Evolutionary conservation across 2,797 vertebrate genomes (phyloP), one percentile per base, ranked within the genome.

Genomic region (Melanotaenia nigrans): DNA sequence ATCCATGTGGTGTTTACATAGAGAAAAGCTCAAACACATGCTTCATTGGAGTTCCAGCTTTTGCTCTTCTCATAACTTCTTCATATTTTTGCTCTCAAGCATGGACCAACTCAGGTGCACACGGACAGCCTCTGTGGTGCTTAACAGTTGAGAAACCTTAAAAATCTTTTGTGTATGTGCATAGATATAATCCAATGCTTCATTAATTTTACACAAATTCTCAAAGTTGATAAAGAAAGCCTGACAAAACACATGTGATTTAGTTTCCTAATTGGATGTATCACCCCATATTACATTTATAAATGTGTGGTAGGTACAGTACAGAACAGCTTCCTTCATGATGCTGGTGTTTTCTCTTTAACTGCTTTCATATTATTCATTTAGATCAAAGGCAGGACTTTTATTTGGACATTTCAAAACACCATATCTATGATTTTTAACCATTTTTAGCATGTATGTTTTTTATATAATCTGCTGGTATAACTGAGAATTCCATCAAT

Each of bases 61-160:
- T 66, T 3, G 42, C 12, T 66, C 25, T 28, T 56, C 14, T 66
- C 9, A 58, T 24, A 33, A 49, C 22, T 9, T 30, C 11, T 33
- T 68, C 40, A 58, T 58, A 58, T 58, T 58, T 66, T 66, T 58
- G 13, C 8, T 11, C 25, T 57, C 42, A 45, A 56, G 53, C 64
- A 55, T 14, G 12, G 14, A 55, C 12, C 1, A 5, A 5, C 13
- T 54, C 47, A 22, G 47, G 6, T 22, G 47, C 47, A 51, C 49
- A 53, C 49, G 24, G 10, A 12, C 1, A 8, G n/a, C 22, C 18
- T 14, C 6, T 20, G 8, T 47, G 16, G 14, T 18, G 40, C 40
- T 49, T 22, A 49, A 49, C 20, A 22, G n/a, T 5, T 22, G n/a
- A 22, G 10, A 24, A 22, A 51, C 8, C n/a, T 51, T 22, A 11